These are phyloP conservation scores for Kryptolebias marmoratus DNA, from an alignment of 2,113 vertebrate species.

Conservation along the genomic window DNA sequence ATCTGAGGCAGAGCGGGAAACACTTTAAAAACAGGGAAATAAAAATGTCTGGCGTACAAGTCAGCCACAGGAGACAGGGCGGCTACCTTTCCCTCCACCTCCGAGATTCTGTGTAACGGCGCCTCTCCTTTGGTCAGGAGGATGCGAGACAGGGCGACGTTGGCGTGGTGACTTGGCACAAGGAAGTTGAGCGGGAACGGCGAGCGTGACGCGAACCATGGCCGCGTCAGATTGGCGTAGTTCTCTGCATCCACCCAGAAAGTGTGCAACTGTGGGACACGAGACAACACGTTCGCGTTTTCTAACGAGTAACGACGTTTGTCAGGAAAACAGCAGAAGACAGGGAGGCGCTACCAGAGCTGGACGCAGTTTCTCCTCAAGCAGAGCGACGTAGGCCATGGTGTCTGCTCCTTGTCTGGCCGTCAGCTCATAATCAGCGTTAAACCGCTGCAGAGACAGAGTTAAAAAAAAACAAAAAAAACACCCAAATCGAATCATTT, in stretches of 20 bases:
- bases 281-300: not conserved
- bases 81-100: slow-evolving; percentile 93
- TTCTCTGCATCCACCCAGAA: slow-evolving; percentile 98
- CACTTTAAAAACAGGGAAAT: not conserved
- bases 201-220: slow-evolving; percentile 94
- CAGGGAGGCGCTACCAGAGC: slow-evolving; percentile 82
- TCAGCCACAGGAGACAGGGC: not conserved
- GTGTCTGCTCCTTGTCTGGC: slow-evolving; percentile 96
- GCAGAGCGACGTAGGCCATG: slow-evolving; percentile 93
- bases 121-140: slow-evolving; percentile 89
- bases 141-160: slow-evolving; percentile 88
- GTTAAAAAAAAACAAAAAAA: not conserved
- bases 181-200: slow-evolving; percentile 92
- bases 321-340: not conserved
- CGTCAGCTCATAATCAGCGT: slow-evolving; percentile 93
- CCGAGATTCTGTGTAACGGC: slow-evolving; percentile 86
- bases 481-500: not conserved
- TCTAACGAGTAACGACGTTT: not conserved
- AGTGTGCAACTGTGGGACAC: slow-evolving; percentile 88
- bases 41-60: not conserved
- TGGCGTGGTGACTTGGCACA: slow-evolving; percentile 87
- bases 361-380: slow-evolving; percentile 93
- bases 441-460: slow-evolving; percentile 85
- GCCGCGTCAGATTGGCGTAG: slow-evolving; percentile 91
- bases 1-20: slow-evolving; percentile 78